phyloP scores from a whole-genome alignment of 2,113 vertebrate genomes.

The Aix galericulata region DNA sequence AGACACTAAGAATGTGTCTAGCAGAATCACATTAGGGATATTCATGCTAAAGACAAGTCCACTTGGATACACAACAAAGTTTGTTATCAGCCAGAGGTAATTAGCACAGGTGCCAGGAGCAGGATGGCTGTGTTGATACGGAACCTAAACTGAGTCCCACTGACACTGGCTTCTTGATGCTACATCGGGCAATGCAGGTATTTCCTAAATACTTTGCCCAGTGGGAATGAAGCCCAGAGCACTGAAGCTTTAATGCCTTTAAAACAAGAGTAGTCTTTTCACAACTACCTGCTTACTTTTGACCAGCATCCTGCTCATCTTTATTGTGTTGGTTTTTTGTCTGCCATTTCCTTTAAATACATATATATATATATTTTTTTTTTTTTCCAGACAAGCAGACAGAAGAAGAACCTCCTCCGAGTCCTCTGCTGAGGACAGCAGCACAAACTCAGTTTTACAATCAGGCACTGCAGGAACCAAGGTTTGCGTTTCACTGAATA shows the following conservation, averaged over 20 bases:
- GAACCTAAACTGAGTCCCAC: not conserved
- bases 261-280: not conserved
- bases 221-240: not conserved
- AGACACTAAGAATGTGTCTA: not conserved
- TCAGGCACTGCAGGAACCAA: not conserved
- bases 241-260: not conserved
- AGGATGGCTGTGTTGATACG: fast-evolving
- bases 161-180: fast-evolving
- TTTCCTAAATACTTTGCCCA: not conserved
- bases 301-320: not conserved
- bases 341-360: not conserved
- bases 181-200: not conserved
- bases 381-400: not conserved
- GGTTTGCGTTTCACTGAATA: not conserved
- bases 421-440: not conserved
- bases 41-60: not conserved
- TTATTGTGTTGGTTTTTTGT: not conserved
- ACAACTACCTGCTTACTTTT: not conserved
- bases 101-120: not conserved
- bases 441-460: not conserved
- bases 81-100: not conserved
- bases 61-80: not conserved
- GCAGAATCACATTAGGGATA: not conserved
- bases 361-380: not conserved
- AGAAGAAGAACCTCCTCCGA: not conserved